Percentiles rank a stretch among this genome's conserved stretches.
Evolutionary conservation across 2,888 invertebrate genomes (phyloP).

Genomic region (Oligia strigilis): DNA sequence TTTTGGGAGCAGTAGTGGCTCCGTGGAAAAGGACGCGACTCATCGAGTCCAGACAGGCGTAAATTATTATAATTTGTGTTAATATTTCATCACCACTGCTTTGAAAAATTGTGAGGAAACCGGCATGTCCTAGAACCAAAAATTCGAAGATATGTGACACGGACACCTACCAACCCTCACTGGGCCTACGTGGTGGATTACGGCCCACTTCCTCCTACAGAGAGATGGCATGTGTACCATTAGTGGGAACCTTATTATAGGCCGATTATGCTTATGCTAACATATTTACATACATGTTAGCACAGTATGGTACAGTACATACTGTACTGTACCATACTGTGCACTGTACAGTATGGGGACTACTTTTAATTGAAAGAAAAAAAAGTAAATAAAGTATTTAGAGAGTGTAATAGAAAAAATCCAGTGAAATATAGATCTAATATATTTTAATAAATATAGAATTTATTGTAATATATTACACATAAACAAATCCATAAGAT

Average conservation of each 20-base stretch:
- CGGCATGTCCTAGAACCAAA: background rate
- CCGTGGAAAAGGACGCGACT: background rate
- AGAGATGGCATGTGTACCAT: no score
- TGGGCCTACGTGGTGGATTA: no score
- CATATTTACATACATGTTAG: no score
- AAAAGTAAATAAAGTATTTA: background rate
- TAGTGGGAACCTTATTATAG: background rate
- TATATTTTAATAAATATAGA: slow-evolving; percentile 47
- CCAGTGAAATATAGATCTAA: slow-evolving; percentile 51
- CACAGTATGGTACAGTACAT: no score
- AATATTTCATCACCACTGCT: background rate
- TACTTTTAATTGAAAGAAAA: background rate
- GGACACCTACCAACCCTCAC: no score
- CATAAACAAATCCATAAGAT: slow-evolving; percentile 28
- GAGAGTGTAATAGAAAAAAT: slow-evolving; percentile 33
- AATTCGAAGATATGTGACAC: background rate
- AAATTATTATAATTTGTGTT: background rate
- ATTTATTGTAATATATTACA: slow-evolving; percentile 19
- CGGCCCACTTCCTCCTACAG: no score
- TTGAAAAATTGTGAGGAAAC: background rate
- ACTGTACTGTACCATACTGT: no score
- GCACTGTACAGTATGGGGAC: background rate
- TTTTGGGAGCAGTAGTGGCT: background rate
- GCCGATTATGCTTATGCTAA: background rate
- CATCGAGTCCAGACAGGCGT: background rate